phyloP scores from a whole-genome alignment of 2,113 vertebrate genomes.

The Heterochromis multidens region DNA sequence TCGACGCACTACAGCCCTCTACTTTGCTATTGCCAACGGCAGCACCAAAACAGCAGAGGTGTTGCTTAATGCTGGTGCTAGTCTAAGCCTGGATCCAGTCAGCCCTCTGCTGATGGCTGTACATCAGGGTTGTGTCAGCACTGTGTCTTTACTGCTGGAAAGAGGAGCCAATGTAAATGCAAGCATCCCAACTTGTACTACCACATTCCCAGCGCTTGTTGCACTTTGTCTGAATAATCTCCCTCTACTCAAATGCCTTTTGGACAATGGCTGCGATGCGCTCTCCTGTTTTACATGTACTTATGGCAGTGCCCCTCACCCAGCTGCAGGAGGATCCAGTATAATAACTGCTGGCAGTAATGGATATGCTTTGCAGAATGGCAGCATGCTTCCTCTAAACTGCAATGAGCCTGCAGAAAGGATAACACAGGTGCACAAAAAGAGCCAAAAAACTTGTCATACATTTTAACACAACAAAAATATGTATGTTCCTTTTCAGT shows the following conservation, averaged over 20 bases:
- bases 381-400: constrained; percentile 30
- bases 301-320: constrained; percentile 80
- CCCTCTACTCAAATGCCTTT: constrained; percentile 83
- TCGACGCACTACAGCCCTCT: constrained; percentile 82
- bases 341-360: constrained; percentile 16
- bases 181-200: constrained; percentile 79
- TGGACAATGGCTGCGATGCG: constrained; percentile 86
- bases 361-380: constrained; percentile 4
- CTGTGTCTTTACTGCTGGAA: constrained; percentile 84
- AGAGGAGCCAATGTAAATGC: constrained; percentile 84
- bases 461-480: not conserved
- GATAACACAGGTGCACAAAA: constrained; percentile 56
- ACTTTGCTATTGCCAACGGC: constrained; percentile 84
- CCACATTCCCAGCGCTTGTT: constrained; percentile 85
- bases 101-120: constrained; percentile 88
- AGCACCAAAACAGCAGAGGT: constrained; percentile 78
- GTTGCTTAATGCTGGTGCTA: constrained; percentile 85
- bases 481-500: not conserved
- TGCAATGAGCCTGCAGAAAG: constrained; percentile 36
- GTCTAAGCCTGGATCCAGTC: constrained; percentile 83
- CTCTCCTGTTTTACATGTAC: constrained; percentile 85
- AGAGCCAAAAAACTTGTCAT: not conserved
- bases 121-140: constrained; percentile 80
- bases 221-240: constrained; percentile 86
- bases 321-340: constrained; percentile 38